Percentiles rank a stretch among this genome's conserved stretches.
phyloP scores from a whole-genome alignment of 2,797 vertebrate species.

The Falco concolor region DNA sequence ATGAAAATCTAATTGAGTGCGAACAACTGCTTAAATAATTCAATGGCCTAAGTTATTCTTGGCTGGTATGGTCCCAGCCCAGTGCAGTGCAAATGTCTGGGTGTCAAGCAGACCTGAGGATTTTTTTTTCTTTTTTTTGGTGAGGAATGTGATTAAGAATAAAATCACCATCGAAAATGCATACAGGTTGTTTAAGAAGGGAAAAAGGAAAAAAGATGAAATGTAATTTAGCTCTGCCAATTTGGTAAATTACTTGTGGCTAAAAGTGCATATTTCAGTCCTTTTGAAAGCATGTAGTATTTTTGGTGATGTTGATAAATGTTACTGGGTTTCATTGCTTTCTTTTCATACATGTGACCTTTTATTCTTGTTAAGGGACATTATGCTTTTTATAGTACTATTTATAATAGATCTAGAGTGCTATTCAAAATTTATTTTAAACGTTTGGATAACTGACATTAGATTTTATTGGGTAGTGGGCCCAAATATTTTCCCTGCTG shows the following conservation, averaged over 20 bases:
- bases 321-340: background rate
- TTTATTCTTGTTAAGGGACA: background rate
- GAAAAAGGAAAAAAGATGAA: background rate
- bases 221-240: background rate
- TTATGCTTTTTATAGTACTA: background rate
- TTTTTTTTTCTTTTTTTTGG: background rate
- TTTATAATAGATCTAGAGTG: background rate
- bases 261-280: background rate
- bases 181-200: background rate
- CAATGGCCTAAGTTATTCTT: constrained; percentile 24
- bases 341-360: background rate
- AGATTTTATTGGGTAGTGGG: background rate
- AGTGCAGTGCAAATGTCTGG: constrained; percentile 7
- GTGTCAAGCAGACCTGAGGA: background rate
- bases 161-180: background rate
- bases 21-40: constrained; percentile 61
- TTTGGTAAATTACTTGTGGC: background rate
- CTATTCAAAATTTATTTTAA: background rate
- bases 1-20: constrained; percentile 60
- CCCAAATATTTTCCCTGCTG: background rate
- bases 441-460: background rate
- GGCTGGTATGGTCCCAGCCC: background rate
- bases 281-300: background rate
- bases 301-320: background rate
- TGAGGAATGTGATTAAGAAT: background rate